A percentile compares a stretch with the other conserved stretches of the same genome.
These are phyloP conservation scores for Limnephilus rhombicus DNA, from an alignment of 2,888 invertebrate genomes.

Conservation along the genomic window DNA sequence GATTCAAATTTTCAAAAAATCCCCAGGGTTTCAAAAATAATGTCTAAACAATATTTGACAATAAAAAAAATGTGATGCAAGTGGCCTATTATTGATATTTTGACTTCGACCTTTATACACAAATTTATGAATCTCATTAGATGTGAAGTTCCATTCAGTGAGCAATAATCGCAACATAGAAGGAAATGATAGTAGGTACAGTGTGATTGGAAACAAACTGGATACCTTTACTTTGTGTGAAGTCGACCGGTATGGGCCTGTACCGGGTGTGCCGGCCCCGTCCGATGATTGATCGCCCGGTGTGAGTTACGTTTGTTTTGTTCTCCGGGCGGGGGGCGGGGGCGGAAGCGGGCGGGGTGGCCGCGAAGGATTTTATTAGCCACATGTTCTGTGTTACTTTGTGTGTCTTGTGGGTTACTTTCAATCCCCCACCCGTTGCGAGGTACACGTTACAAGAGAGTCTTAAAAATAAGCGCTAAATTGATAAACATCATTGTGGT, in stretches of 20 bases:
- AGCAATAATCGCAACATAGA: not conserved
- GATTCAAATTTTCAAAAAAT: too few relatives aligned
- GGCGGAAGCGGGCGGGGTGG: not conserved
- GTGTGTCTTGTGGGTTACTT: conserved; percentile 26
- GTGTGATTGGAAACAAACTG: not conserved
- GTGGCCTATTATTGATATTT: not conserved
- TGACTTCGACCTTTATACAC: not conserved
- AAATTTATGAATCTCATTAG: not conserved
- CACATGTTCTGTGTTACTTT: conserved; percentile 27
- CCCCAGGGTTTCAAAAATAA: too few relatives aligned
- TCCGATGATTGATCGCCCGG: conserved; percentile 61
- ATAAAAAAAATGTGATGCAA: too few relatives aligned
- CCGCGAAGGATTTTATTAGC: conserved; percentile 39
- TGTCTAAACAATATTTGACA: too few relatives aligned
- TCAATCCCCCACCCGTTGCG: not conserved
- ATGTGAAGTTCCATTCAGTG: not conserved
- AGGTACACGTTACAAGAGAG: not conserved
- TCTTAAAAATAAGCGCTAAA: not conserved
- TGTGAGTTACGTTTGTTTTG: conserved; percentile 61
- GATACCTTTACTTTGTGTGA: conserved; percentile 25
- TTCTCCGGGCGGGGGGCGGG: conserved; percentile 32
- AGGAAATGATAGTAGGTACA: not conserved
- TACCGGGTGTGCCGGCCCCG: conserved; percentile 50
- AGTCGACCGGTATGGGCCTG: conserved; percentile 39
- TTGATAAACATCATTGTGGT: not conserved